Conservation (phyloP, 2,888 invertebrate genomes). For the Stictocephala bisonia region DNA sequence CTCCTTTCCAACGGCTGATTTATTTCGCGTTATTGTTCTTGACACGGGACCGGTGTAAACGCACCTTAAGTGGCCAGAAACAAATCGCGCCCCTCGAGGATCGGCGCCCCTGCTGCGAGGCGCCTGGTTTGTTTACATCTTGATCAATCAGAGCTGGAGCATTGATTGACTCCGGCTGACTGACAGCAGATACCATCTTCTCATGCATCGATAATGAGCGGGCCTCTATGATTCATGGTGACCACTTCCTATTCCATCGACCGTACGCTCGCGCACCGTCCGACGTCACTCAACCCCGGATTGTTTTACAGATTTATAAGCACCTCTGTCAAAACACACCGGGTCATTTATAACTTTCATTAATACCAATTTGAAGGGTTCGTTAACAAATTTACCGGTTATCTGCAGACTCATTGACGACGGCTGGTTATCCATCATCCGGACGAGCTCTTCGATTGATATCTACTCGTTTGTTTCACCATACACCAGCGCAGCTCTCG, state of each 20-base stretch:
- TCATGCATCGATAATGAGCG: constrained; percentile 44
- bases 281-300: constrained; percentile 17
- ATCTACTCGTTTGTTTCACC: background rate
- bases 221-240: constrained; percentile 25
- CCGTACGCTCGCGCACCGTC: no score
- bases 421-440: background rate
- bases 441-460: background rate
- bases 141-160: constrained; percentile 30
- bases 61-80: constrained; percentile 7
- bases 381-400: constrained; percentile 20
- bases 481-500: no score
- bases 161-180: constrained; percentile 37
- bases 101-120: constrained; percentile 11
- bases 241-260: no score
- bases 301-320: constrained; percentile 30
- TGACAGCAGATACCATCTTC: constrained; percentile 45
- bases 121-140: constrained; percentile 47
- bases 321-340: constrained; percentile 34
- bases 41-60: no score
- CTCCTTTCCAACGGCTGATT: no score
- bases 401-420: background rate
- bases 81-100: background rate
- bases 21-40: no score
- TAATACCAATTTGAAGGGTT: constrained; percentile 34
- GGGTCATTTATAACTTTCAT: constrained; percentile 39